Evolutionary conservation across 2,797 vertebrate species (phyloP).

Genomic region (Acipenser transmontanus): DNA sequence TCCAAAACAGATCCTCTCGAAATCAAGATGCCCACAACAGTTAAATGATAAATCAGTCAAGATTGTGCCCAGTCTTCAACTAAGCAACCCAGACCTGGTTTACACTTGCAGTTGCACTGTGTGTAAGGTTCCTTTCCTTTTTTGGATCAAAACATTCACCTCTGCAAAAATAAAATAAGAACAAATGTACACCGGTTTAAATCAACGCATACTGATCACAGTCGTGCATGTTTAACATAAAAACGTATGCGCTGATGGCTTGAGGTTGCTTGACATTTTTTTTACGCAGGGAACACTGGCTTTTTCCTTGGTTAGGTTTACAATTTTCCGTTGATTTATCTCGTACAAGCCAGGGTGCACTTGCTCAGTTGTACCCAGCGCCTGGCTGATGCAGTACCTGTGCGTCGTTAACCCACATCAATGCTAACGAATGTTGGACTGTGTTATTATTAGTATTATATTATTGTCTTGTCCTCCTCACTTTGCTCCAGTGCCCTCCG

Average conservation of each 20-base stretch:
- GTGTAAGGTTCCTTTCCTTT: slow-evolving; percentile 10
- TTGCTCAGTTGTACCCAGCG: not conserved
- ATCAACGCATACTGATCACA: not conserved
- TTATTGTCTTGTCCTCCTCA: slow-evolving; percentile 42
- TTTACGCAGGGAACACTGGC: not conserved
- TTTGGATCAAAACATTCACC: slow-evolving; percentile 9
- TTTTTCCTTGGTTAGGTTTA: slow-evolving; percentile 4
- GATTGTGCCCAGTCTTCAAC: not conserved
- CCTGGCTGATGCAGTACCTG: not conserved
- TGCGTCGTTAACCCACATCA: not conserved
- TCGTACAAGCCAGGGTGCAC: slow-evolving; percentile 3
- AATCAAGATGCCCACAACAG: not conserved
- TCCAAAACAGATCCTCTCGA: not conserved
- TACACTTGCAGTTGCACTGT: not conserved
- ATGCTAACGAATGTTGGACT: not conserved
- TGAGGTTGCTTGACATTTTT: slow-evolving; percentile 12
- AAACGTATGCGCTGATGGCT: not conserved
- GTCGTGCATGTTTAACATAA: not conserved
- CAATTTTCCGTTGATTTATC: slow-evolving; percentile 42
- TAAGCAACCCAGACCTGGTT: not conserved
- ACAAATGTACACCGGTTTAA: no score
- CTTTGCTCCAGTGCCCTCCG: slow-evolving; percentile 48
- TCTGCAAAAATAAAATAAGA: not conserved
- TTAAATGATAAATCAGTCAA: slow-evolving; percentile 2
- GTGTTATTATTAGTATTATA: not conserved